phyloP scores from a whole-genome alignment of 2,797 vertebrate genomes.

The Premnoplex brunnescens region DNA sequence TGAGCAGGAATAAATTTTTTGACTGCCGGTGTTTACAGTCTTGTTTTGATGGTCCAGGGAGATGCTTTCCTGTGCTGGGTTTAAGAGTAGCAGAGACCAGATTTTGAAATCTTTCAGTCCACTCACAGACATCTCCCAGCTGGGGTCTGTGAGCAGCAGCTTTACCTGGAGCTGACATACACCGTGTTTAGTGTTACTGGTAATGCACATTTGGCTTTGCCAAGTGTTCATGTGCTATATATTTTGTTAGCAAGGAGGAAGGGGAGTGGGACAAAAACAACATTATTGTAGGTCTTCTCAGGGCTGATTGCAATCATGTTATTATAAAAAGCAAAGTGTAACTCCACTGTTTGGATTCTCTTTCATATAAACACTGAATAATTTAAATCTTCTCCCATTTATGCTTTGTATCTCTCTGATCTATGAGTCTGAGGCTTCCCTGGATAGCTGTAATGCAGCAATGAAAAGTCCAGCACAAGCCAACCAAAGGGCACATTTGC shows the following conservation, averaged over 20 bases:
- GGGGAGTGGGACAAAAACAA: not conserved
- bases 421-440: constrained; percentile 23
- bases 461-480: constrained; percentile 30
- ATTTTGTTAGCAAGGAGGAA: not conserved
- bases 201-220: not conserved
- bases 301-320: constrained; percentile 33
- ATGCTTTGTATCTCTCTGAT: constrained; percentile 43
- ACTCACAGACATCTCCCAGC: not conserved
- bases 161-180: not conserved
- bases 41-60: not conserved
- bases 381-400: constrained; percentile 45
- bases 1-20: not conserved
- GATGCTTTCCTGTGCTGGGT: not conserved
- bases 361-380: constrained; percentile 47
- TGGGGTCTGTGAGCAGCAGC: not conserved
- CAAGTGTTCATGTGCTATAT: not conserved
- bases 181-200: not conserved
- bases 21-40: fast-evolving
- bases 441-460: constrained; percentile 1
- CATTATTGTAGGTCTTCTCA: not conserved
- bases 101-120: not conserved
- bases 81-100: not conserved
- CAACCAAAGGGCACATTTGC: constrained; percentile 71
- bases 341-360: not conserved
- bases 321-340: constrained; percentile 25